A percentile compares a stretch with the other conserved stretches of the same genome.
phyloP scores from a whole-genome alignment of 2,888 invertebrate species.

The Eretmocerus hayati region DNA sequence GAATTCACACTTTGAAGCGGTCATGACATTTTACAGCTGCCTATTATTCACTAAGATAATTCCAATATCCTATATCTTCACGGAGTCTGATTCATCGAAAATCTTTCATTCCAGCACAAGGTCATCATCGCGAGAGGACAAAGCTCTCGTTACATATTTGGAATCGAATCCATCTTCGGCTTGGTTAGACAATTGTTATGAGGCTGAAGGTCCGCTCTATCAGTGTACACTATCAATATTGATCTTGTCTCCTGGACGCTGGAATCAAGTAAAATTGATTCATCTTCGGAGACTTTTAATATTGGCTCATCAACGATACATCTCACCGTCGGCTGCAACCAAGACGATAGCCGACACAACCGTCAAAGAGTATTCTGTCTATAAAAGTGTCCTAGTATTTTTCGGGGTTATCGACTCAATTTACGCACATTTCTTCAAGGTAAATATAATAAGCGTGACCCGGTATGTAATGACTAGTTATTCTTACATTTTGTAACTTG shows the following conservation, averaged over 20 bases:
- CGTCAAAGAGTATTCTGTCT: constrained; percentile 66
- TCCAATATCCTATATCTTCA: background rate
- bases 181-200: constrained; percentile 76
- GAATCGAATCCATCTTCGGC: constrained; percentile 57
- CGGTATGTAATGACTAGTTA: background rate
- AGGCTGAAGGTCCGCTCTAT: constrained; percentile 89
- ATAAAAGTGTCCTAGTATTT: constrained; percentile 80
- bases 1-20: no score
- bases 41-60: background rate
- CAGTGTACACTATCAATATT: constrained; percentile 75
- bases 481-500: background rate
- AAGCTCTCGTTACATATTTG: constrained; percentile 66
- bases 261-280: constrained; percentile 64
- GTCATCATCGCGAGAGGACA: constrained; percentile 70
- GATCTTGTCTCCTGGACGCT: constrained; percentile 68
- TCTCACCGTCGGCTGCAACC: constrained; percentile 58
- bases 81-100: background rate
- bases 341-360: constrained; percentile 51
- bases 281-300: constrained; percentile 73
- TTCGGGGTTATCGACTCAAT: constrained; percentile 79
- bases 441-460: constrained; percentile 39
- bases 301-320: constrained; percentile 67
- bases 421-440: constrained; percentile 81
- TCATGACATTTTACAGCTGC: background rate
- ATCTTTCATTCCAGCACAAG: constrained; percentile 60